Evolutionary conservation across 2,888 invertebrate genomes (phyloP), one percentile per base, ranked within the genome.

Genomic region (Heliconius ismenius): DNA sequence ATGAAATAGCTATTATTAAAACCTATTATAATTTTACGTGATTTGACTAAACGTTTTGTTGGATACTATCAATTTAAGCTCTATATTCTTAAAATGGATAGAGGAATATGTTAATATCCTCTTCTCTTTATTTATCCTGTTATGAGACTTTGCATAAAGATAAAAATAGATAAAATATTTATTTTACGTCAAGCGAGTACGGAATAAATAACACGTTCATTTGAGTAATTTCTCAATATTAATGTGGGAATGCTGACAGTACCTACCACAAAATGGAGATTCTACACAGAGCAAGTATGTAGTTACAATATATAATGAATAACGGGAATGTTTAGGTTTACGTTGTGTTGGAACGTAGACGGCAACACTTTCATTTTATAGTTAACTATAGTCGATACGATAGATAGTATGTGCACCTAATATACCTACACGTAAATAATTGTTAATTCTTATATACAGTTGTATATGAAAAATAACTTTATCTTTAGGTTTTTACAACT

Each of bases 261-360:
- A 79, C 78, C 60, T 78, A 79, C 78, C 39, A 60, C 60, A 73
- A 77, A 72, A 70, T 62, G 77, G 68, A 78, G 83, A 36, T 79
- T 79, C 86, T 88, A 91, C 85, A 91, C 91, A 85, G 78, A 65
- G 75, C 80, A 81, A 80, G 76, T 81, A 81, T 81, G 75, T 82
- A n/a, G 58, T 10, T n/a, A 81, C 75, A 72, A 83, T 87, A 88
- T 84, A 89, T 88, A 88, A 84, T 79, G 75, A 84, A 87, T 92
- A 92, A 92, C 93, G 92, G 93, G 91, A 91, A 89, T 87, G 87
- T 85, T 81, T 86, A 88, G 86, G 87, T 84, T 83, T 85, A 85
- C 85, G 84, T 73, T 72, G 65, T 11, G 75, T 79, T 64, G 69
- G 73, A 32, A 63, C 76, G 63, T 68, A 32, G 43, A 67, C 36